These are phyloP conservation scores for Euthynnus affinis DNA, from an alignment of 2,797 vertebrate genomes.

Conservation along the genomic window DNA sequence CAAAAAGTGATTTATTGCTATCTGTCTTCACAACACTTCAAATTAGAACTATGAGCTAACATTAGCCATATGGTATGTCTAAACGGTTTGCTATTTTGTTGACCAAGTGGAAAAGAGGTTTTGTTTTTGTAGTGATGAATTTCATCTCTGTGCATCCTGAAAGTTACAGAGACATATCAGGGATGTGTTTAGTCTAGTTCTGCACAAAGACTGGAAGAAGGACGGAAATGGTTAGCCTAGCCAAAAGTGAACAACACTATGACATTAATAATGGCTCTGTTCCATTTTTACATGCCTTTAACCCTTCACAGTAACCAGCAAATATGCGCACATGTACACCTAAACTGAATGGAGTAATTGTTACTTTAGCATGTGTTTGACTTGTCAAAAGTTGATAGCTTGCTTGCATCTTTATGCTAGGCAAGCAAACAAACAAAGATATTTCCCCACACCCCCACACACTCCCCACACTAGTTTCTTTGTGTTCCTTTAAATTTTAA, in stretches of 20 bases:
- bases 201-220: constrained; percentile 34
- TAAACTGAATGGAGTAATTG: neutral
- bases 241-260: constrained; percentile 21
- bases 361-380: constrained; percentile 1
- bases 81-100: neutral
- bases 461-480: no score
- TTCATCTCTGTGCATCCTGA: constrained; percentile 5
- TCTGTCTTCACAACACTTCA: neutral
- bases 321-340: constrained; percentile 1
- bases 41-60: neutral
- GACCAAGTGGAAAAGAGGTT: neutral
- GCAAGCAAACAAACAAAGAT: neutral
- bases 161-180: neutral
- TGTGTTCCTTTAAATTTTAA: no score
- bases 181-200: constrained; percentile 22
- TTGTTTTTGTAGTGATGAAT: neutral
- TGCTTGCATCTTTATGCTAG: neutral
- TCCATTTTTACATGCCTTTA: constrained; percentile 19
- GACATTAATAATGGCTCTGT: constrained; percentile 31
- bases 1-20: neutral
- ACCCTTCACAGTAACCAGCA: neutral
- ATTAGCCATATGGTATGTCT: neutral
- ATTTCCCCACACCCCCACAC: neutral
- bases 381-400: neutral
- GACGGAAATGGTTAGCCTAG: constrained; percentile 5